phyloP scores from a whole-genome alignment of 2,888 invertebrate species.

The Agonopterix arenella region DNA sequence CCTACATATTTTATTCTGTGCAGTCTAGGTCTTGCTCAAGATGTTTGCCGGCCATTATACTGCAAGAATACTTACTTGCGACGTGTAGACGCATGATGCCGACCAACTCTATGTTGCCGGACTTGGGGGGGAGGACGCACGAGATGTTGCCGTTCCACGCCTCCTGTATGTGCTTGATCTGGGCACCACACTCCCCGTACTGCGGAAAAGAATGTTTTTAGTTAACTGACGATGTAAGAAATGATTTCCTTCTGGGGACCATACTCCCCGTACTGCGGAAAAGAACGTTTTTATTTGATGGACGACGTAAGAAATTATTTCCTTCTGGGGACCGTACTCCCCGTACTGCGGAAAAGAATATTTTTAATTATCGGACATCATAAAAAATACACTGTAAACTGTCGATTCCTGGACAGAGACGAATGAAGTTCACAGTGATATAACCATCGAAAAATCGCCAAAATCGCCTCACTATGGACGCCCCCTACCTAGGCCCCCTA shows the following conservation, averaged over 20 bases:
- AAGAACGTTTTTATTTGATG: background rate
- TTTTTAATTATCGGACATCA: too few relatives aligned
- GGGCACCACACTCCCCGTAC: conserved; percentile 84
- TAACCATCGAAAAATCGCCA: too few relatives aligned
- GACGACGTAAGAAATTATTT: background rate
- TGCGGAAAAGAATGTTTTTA: conserved; percentile 31
- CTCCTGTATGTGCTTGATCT: conserved; percentile 79
- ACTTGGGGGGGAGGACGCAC: conserved; percentile 79
- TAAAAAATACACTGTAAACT: too few relatives aligned
- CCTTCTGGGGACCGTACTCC: too few relatives aligned
- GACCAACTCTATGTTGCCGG: conserved; percentile 74
- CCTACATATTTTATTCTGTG: too few relatives aligned
- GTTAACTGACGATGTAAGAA: background rate
- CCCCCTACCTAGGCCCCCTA: too few relatives aligned
- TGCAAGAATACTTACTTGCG: conserved; percentile 79
- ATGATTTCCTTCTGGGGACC: conserved; percentile 60
- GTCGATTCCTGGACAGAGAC: too few relatives aligned
- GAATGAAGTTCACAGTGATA: too few relatives aligned
- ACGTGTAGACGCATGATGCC: conserved; percentile 81
- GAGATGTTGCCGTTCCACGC: conserved; percentile 83
- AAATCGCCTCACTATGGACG: too few relatives aligned
- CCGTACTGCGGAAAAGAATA: too few relatives aligned
- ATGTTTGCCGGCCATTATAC: background rate
- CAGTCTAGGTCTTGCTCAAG: too few relatives aligned
- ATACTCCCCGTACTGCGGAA: conserved; percentile 80